A percentile compares a stretch with the other conserved stretches of the same genome.
These are phyloP conservation scores for Gyps fulvus DNA, from an alignment of 2,113 vertebrate genomes.

Conservation along the genomic window DNA sequence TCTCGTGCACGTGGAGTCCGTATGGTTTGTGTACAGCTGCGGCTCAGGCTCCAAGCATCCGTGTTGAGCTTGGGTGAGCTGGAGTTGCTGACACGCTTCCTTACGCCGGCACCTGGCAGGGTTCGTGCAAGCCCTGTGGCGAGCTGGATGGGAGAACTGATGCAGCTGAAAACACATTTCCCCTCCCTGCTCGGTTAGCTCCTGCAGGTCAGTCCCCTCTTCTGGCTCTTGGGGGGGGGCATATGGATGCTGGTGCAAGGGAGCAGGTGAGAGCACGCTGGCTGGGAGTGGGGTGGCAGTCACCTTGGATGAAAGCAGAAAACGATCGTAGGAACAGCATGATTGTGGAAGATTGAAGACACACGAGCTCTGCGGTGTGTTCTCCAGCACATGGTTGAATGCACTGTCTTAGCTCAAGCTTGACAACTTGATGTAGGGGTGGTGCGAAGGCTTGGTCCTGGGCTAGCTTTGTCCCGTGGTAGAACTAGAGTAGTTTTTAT, in stretches of 20 bases:
- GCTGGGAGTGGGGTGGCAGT: too few relatives aligned
- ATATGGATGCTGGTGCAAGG: background rate
- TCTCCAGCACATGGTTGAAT: fast-evolving
- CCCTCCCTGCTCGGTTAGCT: fast-evolving
- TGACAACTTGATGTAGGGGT: background rate
- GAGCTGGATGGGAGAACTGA: background rate
- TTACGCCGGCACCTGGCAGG: background rate
- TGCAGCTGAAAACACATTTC: background rate
- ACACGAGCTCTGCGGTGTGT: fast-evolving
- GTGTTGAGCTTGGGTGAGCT: background rate
- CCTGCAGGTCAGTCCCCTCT: background rate
- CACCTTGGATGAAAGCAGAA: background rate
- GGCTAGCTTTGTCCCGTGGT: background rate
- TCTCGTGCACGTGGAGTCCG: background rate
- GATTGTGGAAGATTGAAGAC: background rate
- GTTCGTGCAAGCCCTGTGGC: background rate
- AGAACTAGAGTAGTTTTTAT: background rate
- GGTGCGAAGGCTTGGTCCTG: background rate
- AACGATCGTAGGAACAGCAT: fast-evolving
- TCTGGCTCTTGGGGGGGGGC: too few relatives aligned
- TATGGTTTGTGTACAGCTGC: background rate
- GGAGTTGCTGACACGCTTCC: background rate
- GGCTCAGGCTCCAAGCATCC: background rate
- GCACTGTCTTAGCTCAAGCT: too few relatives aligned
- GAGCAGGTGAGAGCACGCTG: background rate